Conservation (phyloP, 2,888 invertebrate species). For the Busseola fusca region DNA sequence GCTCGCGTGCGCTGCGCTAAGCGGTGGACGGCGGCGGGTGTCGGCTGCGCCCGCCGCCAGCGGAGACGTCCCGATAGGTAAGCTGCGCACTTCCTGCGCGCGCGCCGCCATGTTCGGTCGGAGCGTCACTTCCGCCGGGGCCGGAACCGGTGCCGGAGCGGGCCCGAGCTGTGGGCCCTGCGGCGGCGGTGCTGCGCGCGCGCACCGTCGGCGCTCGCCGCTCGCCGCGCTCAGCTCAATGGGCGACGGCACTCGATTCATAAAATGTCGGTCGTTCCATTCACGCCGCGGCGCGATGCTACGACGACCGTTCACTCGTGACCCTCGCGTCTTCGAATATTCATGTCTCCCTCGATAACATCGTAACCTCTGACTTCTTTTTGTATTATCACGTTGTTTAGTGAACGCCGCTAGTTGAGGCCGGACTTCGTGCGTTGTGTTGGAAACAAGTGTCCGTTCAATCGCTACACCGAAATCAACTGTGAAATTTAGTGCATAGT, state of each 20-base stretch:
- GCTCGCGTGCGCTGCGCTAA: conserved; percentile 72
- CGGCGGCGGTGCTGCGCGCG: conserved; percentile 72
- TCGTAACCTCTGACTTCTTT: conserved; percentile 88
- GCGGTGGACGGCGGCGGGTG: conserved; percentile 73
- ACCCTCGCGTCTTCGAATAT: conserved; percentile 89
- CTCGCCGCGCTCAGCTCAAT: conserved; percentile 78
- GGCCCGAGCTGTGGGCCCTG: conserved; percentile 75
- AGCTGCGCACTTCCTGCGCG: conserved; percentile 89
- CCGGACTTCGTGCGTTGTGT: conserved; percentile 85
- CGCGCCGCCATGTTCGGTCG: conserved; percentile 87
- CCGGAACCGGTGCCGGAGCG: conserved; percentile 79
- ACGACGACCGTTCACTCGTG: conserved; percentile 87
- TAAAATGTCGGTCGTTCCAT: conserved; percentile 88
- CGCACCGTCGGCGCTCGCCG: conserved; percentile 66
- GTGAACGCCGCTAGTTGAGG: conserved; percentile 80
- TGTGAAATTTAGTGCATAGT: conserved; percentile 86
- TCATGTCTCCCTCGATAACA: conserved; percentile 88
- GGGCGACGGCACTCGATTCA: conserved; percentile 87
- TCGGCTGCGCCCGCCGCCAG: conserved; percentile 74
- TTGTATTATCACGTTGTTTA: conserved; percentile 87
- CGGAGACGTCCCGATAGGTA: conserved; percentile 87
- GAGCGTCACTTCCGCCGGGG: conserved; percentile 86
- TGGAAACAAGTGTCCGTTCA: conserved; percentile 83
- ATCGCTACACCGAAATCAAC: conserved; percentile 74
- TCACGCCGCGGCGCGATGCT: conserved; percentile 86